These are phyloP conservation scores for Oxycera nigricornis DNA, from an alignment of 2,888 invertebrate genomes.

Conservation along the genomic window DNA sequence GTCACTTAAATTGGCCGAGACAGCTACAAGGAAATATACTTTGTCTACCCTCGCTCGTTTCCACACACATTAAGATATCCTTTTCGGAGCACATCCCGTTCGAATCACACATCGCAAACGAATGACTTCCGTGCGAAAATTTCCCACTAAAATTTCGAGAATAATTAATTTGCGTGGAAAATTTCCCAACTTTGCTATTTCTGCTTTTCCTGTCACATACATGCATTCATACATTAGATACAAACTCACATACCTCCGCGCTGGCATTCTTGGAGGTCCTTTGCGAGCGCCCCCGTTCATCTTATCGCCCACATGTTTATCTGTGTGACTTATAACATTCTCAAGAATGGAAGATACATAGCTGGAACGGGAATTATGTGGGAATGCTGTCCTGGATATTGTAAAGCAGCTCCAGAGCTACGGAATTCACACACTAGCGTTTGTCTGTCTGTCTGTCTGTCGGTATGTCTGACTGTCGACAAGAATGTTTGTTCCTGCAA, in stretches of 20 bases:
- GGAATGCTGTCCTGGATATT: background rate
- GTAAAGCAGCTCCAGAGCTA: background rate
- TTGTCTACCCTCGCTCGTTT: too few relatives aligned
- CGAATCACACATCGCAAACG: background rate
- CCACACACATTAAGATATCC: too few relatives aligned
- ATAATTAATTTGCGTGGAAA: conserved; percentile 26
- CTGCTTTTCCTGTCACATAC: too few relatives aligned
- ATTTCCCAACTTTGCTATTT: conserved; percentile 6
- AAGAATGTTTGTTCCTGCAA: too few relatives aligned
- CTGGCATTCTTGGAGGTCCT: background rate
- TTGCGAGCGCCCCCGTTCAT: background rate
- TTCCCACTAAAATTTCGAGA: conserved; percentile 11
- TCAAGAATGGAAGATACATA: background rate
- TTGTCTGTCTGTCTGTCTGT: background rate
- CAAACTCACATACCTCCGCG: background rate
- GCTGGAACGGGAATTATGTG: conserved; percentile 10
- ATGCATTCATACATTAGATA: too few relatives aligned
- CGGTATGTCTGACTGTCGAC: background rate
- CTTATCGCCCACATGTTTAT: conserved; percentile 28
- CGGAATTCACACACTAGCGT: background rate
- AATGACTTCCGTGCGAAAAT: conserved; percentile 24
- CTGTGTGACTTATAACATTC: conserved; percentile 20
- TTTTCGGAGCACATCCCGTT: too few relatives aligned
- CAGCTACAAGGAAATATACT: too few relatives aligned
- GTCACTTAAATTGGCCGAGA: too few relatives aligned